Base-by-base conservation (phyloP, 2,888 invertebrate species). In the Polydesmus complanatus region DNA sequence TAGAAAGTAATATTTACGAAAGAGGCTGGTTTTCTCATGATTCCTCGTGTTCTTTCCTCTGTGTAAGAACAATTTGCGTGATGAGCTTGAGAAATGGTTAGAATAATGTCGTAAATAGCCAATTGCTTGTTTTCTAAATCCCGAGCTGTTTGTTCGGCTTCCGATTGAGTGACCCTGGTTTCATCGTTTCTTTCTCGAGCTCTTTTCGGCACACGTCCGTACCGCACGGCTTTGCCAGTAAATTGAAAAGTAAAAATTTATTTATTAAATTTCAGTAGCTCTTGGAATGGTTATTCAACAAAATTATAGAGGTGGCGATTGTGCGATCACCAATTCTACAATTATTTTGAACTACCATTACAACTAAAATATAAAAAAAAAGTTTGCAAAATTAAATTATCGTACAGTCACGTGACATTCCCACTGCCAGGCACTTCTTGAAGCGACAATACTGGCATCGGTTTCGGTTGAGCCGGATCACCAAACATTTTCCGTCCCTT, bases 351-450 rank as follows among this genome's bases (percentile, higher is more conserved):
- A 11, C 48, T 14, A 47, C 48, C 19, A 18, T n/a, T 52, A 27
- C 23, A 25, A 53, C 19, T 18, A 37, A 37, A 0, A 37, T 47
- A 66, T 69, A 48, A 51, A 58, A 60, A 53, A 54, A 48, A 18
- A n/a, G 25, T 53, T 22, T 21, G 49, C 54, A 54, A 56, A 21
- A 11, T 37, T 3, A 47, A 26, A 55, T 57, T 54, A 78, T 89
- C 92, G 90, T 77, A 94, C 94, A 93, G 77, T 94, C 94, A 72
- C 92, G 83, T 73, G 92, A 92, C 94, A 94, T 94, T 74, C 94
- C 94, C 71, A 93, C 93, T 49, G 91, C 86, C 64, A 94, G 80
- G 76, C 94, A 94, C 85, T 95, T 95, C 77, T 90, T 92, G 78
- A 95, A 94, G 71, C 94, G 83, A 80, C 94, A 95, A 76, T 85